Conservation (phyloP, 1,140 invertebrate genomes). For the Mizuhopecten yessoensis region DNA sequence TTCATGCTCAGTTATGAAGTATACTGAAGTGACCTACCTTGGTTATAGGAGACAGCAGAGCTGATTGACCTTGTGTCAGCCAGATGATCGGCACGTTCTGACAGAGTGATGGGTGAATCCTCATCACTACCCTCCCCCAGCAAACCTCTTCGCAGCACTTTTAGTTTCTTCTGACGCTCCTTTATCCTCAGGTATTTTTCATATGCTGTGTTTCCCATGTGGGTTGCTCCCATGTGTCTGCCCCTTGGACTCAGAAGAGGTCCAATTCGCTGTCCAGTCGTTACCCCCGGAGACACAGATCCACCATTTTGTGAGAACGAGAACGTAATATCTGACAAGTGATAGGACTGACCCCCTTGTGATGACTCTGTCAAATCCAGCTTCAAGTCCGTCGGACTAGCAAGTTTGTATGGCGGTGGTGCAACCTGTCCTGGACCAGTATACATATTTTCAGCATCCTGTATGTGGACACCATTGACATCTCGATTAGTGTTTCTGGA, state of each 20-base stretch:
- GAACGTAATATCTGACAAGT: conserved; percentile 58
- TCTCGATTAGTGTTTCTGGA: background rate
- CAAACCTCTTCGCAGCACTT: conserved; percentile 61
- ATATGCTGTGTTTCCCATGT: conserved; percentile 67
- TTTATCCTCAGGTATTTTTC: conserved; percentile 75
- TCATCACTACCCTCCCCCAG: conserved; percentile 59
- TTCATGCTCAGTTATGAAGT: background rate
- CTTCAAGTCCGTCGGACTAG: background rate
- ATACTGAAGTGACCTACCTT: conserved; percentile 63
- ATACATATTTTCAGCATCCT: conserved; percentile 33
- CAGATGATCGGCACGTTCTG: conserved; percentile 61
- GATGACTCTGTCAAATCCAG: background rate
- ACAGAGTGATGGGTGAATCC: conserved; percentile 57
- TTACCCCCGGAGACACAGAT: background rate
- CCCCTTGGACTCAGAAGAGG: conserved; percentile 46
- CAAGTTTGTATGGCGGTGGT: conserved; percentile 42
- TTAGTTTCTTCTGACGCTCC: conserved; percentile 71
- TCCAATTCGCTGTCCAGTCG: background rate
- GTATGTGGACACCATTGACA: conserved; percentile 41
- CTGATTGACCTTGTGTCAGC: conserved; percentile 73
- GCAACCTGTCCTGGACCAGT: conserved; percentile 42
- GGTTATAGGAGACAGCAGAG: conserved; percentile 71
- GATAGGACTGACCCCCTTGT: conserved; percentile 54
- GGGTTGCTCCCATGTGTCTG: conserved; percentile 20
- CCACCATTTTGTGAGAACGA: conserved; percentile 57